Base-by-base conservation (phyloP, 1,140 invertebrate species). In the Drosophila eugracilis region DNA sequence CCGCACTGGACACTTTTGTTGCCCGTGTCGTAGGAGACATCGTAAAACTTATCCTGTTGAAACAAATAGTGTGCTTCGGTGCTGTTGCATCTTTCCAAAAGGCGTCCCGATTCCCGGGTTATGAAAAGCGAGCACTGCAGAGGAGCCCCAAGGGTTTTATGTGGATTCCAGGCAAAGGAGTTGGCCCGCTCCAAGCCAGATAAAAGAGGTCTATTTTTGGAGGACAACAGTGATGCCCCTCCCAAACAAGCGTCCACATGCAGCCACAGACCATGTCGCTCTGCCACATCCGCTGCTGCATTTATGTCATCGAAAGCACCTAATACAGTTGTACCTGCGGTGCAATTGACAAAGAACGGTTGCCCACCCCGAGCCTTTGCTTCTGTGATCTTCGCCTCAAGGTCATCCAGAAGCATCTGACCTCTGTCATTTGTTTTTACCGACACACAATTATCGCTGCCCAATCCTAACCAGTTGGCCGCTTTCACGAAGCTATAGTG, bases 1-100 rank as follows among this genome's bases (percentile, higher is more conserved):
- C 98, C 98, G 90, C 98, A 99, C 90, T 98, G 97, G 3, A 99
- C 93, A 63, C 96, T 97, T 59, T 98, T 98, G 90, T 99, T 97
- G 0, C 98, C 98, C 0, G 96, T 97, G 85, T 99, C 97, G 91
- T 96, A 99, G 7, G 92, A 93, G 0, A 96, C 94, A 86, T 98
- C 97, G 85, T 99, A 99, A 91, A 97, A 96, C 91, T 99, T 99
- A 88, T 98, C 97, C 75, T 96, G 95, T 83, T 98, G 97, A 83
- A 98, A 98, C 1, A 98, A 93, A 90, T 98, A 99, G 30, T 95
- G 94, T 0, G 97, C 97, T 1, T 95, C 93, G 1, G 95, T 94
- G 24, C 94, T 94, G 89, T 98, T 98, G 45, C 94, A 95, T 57
- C 95, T 92, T 77, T 96, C 94, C 32, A 98, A 90, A 0, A 95